Base-by-base conservation (phyloP, 1,140 invertebrate genomes). In the Bombus waltoni region DNA sequence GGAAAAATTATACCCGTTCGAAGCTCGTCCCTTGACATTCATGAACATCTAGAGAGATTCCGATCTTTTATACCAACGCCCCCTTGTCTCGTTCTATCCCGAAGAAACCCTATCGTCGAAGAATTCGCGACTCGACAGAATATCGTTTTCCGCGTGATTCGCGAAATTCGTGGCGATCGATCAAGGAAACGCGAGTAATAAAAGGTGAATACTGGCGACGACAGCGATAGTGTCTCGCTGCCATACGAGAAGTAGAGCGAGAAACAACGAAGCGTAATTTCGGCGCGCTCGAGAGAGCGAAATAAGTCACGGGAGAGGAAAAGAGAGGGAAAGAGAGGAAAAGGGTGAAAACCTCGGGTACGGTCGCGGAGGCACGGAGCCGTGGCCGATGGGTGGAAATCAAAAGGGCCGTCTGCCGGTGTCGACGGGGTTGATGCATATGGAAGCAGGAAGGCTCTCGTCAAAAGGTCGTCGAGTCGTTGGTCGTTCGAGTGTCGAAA, bases 361-460 rank as follows among this genome's bases (percentile, higher is more conserved):
- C 22, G 40, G 32, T 18, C 1, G 65, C 15, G 18, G 47, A 77
- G 73, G 25, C 38, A 70, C 6, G 42, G 53, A 65, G 40, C 42
- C 68, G 74, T 68, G 78, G 59, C 77, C 65, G 68, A 80, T 76
- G 59, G 76, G 25, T 87, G 90, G 83, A 88, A 92, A 92, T 93
- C 88, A 93, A 93, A 93, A 93, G 90, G 86, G 89, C 78, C 25
- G 72, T 83, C 57, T 25, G 65, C 42, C 78, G 81, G 68, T 84
- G 87, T 84, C 84, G 86, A 72, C 86, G 79, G 81, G 88, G 89
- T 91, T 92, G 90, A 94, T 94, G 91, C 92, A 94, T 94, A 94
- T 94, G 93, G 93, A 94, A 93, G 86, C 89, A 91, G 93, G 92
- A 93, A 94, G 83, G 79, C 84, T 85, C 82, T 80, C 80, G 81